Conservation (phyloP, 2,113 vertebrate genomes). For the Bufo gargarizans region DNA sequence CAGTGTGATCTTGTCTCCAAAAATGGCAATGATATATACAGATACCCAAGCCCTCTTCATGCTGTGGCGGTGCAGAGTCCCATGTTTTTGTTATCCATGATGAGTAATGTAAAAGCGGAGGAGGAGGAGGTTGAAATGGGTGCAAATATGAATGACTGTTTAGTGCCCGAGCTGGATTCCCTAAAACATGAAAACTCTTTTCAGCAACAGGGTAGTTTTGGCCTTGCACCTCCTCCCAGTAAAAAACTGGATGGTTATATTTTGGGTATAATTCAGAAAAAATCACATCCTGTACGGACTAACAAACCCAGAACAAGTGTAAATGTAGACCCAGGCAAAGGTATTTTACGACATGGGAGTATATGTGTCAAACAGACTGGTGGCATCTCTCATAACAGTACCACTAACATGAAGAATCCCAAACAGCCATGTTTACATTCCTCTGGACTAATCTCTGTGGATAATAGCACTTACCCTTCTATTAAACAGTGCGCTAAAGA, state of each 20-base stretch:
- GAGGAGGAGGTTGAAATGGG: conserved; percentile 68
- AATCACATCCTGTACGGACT: conserved; percentile 82
- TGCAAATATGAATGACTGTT: conserved; percentile 65
- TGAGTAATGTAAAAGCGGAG: conserved; percentile 74
- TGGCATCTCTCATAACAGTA: conserved; percentile 62
- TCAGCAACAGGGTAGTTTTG: conserved; percentile 69
- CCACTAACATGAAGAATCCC: conserved; percentile 71
- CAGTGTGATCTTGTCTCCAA: conserved; percentile 86
- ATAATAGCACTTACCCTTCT: conserved; percentile 70
- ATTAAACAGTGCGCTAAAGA: conserved; percentile 75
- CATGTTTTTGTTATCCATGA: conserved; percentile 79
- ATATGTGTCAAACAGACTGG: conserved; percentile 75
- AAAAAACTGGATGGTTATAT: conserved; percentile 91
- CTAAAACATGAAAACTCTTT: conserved; percentile 67
- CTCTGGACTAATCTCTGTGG: conserved; percentile 60
- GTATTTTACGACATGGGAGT: conserved; percentile 82
- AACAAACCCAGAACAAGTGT: conserved; percentile 89
- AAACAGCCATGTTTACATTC: conserved; percentile 70
- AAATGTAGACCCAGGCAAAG: conserved; percentile 83
- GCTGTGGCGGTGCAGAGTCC: conserved; percentile 88
- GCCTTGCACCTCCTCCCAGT: conserved; percentile 66
- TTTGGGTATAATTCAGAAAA: conserved; percentile 85
- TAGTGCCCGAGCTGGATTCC: conserved; percentile 64
- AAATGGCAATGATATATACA: conserved; percentile 84
- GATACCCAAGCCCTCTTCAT: conserved; percentile 89